phyloP scores from a whole-genome alignment of 1,140 invertebrate genomes.

The Halesus radiatus region DNA sequence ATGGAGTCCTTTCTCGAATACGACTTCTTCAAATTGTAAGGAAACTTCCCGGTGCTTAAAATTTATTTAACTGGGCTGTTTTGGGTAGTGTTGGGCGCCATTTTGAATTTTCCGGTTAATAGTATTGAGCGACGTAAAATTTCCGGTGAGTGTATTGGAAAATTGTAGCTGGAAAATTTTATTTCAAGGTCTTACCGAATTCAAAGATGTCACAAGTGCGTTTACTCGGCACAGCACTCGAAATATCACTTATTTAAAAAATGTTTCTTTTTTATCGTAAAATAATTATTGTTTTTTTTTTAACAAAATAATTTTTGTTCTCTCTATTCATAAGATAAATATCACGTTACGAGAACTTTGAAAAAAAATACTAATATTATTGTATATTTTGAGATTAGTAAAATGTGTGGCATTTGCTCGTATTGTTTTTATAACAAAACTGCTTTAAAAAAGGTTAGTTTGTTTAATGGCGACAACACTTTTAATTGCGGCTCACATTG shows the following conservation, averaged over 20 bases:
- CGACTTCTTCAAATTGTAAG: no score
- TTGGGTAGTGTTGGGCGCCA: conserved; percentile 33
- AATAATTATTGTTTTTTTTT: no score
- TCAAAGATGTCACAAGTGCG: conserved; percentile 24
- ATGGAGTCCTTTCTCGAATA: no score
- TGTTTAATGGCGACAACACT: neutral
- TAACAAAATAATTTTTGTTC: no score
- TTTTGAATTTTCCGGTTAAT: conserved; percentile 51
- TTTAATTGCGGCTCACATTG: neutral
- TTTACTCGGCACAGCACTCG: neutral
- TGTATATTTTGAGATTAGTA: no score
- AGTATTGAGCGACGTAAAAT: conserved; percentile 42
- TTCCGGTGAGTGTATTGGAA: conserved; percentile 39
- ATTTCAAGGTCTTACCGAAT: conserved; percentile 10
- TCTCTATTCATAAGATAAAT: no score
- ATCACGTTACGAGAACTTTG: no score
- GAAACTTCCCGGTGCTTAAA: neutral
- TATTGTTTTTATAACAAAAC: no score
- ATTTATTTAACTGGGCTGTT: conserved; percentile 17
- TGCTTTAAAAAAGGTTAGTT: no score
- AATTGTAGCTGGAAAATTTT: conserved; percentile 28
- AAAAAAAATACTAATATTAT: no score
- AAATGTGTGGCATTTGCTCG: no score
- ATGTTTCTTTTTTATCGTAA: neutral
- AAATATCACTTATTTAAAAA: neutral